Conservation (phyloP, 2,113 vertebrate species). For the Poeciliopsis prolifica region DNA sequence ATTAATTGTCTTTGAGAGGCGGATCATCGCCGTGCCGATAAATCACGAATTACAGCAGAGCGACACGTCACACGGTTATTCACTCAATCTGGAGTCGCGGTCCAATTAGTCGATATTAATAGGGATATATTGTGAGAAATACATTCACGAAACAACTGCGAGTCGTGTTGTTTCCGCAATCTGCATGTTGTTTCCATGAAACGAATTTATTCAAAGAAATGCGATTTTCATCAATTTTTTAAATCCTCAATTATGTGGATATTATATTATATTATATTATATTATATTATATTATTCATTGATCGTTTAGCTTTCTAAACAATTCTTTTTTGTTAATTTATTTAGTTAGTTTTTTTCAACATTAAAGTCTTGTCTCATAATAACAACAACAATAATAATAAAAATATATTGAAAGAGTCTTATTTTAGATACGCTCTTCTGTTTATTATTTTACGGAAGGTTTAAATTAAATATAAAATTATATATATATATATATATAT, state of each 20-base stretch:
- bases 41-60: not conserved
- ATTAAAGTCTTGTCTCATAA: too few relatives aligned
- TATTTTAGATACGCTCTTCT: not conserved
- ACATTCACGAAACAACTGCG: not conserved
- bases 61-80: not conserved
- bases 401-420: not conserved
- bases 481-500: too few relatives aligned
- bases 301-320: too few relatives aligned
- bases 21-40: not conserved
- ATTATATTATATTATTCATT: too few relatives aligned
- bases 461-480: too few relatives aligned
- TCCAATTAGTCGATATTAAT: not conserved
- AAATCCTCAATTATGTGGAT: not conserved
- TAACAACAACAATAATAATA: too few relatives aligned
- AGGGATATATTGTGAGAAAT: not conserved
- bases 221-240: too few relatives aligned
- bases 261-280: too few relatives aligned
- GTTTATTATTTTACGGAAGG: not conserved
- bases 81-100: not conserved
- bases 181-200: not conserved
- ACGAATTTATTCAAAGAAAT: not conserved
- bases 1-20: slow-evolving; percentile 31
- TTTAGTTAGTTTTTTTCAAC: too few relatives aligned
- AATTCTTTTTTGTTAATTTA: too few relatives aligned
- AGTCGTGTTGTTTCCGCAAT: not conserved